phyloP scores from a whole-genome alignment of 1,140 invertebrate genomes.

The Manduca sexta region DNA sequence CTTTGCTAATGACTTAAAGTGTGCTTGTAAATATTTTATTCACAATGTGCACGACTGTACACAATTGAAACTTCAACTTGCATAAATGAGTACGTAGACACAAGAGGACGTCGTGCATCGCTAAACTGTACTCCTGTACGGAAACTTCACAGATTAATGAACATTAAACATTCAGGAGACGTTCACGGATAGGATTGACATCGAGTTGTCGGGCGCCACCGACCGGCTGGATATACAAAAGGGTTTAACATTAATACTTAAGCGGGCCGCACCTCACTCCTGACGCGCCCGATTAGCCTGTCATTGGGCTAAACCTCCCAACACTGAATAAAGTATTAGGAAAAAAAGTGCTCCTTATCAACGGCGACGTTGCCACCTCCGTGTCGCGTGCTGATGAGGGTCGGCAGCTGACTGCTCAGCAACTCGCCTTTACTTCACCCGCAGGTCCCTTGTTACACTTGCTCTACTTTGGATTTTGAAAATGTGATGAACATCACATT shows the following conservation, averaged over 20 bases:
- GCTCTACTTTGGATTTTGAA: too few relatives aligned
- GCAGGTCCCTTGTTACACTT: too few relatives aligned
- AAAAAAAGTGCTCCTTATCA: slow-evolving; percentile 70
- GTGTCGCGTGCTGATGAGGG: slow-evolving; percentile 51
- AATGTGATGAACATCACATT: too few relatives aligned
- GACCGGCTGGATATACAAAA: slow-evolving; percentile 43
- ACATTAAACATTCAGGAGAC: slow-evolving; percentile 62
- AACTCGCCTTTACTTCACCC: background rate
- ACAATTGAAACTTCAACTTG: too few relatives aligned
- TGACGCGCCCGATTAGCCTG: slow-evolving; percentile 65
- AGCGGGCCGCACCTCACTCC: slow-evolving; percentile 49
- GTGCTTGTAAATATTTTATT: too few relatives aligned
- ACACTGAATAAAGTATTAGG: slow-evolving; percentile 69
- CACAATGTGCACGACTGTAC: too few relatives aligned
- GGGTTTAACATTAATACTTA: slow-evolving; percentile 69
- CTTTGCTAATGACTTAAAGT: too few relatives aligned
- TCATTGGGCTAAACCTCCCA: slow-evolving; percentile 64
- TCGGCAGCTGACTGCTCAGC: slow-evolving; percentile 21
- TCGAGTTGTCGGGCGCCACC: slow-evolving; percentile 46
- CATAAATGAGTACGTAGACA: background rate
- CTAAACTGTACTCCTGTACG: slow-evolving; percentile 8
- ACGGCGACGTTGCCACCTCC: slow-evolving; percentile 23
- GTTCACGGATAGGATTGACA: slow-evolving; percentile 55
- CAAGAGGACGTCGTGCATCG: background rate
- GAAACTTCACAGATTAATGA: slow-evolving; percentile 63